Conservation (phyloP, 2,797 vertebrate species). For the Glossophaga mutica region DNA sequence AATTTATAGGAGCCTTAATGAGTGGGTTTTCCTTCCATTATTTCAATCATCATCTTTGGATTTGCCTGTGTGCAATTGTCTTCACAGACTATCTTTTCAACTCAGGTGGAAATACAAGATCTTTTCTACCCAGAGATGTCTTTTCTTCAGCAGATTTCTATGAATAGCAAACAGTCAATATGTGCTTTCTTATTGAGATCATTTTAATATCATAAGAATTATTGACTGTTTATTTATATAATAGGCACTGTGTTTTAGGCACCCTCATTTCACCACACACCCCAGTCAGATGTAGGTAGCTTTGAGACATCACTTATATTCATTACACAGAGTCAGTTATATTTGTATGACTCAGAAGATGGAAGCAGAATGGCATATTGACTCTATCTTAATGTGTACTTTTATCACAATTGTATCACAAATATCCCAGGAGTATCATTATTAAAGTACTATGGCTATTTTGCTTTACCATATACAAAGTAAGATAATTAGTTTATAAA, state of each 20-base stretch:
- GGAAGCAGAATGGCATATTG: background rate
- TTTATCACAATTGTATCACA: background rate
- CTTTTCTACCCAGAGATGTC: background rate
- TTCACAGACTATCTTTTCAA: background rate
- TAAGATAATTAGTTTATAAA: constrained; percentile 10
- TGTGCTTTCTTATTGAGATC: background rate
- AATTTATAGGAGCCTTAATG: background rate
- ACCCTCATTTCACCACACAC: background rate
- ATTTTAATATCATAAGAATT: background rate
- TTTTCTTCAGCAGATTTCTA: background rate
- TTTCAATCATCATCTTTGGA: background rate
- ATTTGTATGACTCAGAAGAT: background rate
- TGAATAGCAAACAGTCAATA: background rate
- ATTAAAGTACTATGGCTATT: background rate
- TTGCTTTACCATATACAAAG: background rate
- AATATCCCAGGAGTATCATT: constrained; percentile 18
- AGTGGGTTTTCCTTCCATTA: background rate
- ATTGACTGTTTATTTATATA: background rate
- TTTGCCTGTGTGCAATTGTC: background rate
- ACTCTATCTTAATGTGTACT: background rate
- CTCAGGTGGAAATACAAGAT: background rate
- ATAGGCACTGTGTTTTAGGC: background rate
- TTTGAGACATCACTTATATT: background rate
- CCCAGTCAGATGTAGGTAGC: background rate
- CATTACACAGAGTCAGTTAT: background rate